These are phyloP conservation scores for Lagorchestes hirsutus DNA, from an alignment of 2,797 vertebrate genomes.

Conservation along the genomic window DNA sequence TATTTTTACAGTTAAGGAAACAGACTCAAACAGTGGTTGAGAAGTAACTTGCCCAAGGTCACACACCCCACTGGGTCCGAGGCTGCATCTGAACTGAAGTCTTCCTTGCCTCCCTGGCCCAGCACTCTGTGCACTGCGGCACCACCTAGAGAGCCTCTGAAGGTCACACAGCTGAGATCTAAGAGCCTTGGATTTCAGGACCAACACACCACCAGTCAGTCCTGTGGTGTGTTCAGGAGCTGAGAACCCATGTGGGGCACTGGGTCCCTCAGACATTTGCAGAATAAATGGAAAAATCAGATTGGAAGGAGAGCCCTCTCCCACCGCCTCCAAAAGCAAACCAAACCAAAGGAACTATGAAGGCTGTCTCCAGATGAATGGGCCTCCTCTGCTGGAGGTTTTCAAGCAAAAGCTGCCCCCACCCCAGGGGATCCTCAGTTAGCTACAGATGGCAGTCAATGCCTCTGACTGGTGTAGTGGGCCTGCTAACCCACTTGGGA, in stretches of 20 bases:
- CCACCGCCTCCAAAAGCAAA: neutral
- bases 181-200: neutral
- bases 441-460: neutral
- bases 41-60: neutral
- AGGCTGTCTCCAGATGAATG: too few relatives aligned
- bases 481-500: neutral
- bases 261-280: neutral
- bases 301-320: neutral
- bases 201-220: too few relatives aligned
- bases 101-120: too few relatives aligned
- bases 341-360: neutral
- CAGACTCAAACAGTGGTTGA: too few relatives aligned
- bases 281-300: neutral
- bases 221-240: neutral
- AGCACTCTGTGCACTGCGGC: too few relatives aligned
- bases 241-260: neutral
- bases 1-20: too few relatives aligned
- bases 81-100: too few relatives aligned
- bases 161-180: neutral
- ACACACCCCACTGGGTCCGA: too few relatives aligned
- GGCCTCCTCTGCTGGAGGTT: neutral
- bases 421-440: neutral
- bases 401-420: neutral
- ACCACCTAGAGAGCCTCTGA: too few relatives aligned
- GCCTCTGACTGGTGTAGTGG: neutral